Evolutionary conservation across 2,888 invertebrate species (phyloP), one percentile per base, ranked within the genome.

Genomic region (Trissonchulus sp.): DNA sequence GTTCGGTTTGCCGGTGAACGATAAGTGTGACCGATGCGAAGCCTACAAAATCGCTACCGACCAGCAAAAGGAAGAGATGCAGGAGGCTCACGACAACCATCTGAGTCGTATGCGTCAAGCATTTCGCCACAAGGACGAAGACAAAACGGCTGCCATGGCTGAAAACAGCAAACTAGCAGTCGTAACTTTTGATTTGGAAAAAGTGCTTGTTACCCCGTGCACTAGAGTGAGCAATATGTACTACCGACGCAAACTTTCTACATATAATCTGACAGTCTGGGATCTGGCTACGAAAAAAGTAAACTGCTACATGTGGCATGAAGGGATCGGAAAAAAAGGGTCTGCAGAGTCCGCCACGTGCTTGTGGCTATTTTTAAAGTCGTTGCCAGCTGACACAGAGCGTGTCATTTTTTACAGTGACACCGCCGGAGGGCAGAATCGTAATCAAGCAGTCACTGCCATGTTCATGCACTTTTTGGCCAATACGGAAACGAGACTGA

Each of bases 101-200:
- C 8, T 48, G 8, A 48, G 48, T 15, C 48, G 23, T 23, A 15
- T 8, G 8, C 23, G 48, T 15, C 48, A 48, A 48, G 23, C 48
- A 8, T 48, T 48, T 48, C n/a, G 3, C 71, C n/a, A 69, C n/a
- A 23, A 34, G n/a, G 34, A 69, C 3, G n/a, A 18, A 69, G 71
- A 33, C 71, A 37, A 69, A 28, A 3, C 35, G 28, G 71, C 34
- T n/a, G 34, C 37, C 2, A n/a, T 8, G n/a, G 34, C 23, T 8
- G n/a, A 18, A 69, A 35, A 33, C 71, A 37, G 34, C 8, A 3
- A 2, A 3, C 33, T 8, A 31, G 34, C 37, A 23, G 34, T 33
- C 8, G 71, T 35, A 28, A 69, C 71, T 8, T 69, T 69, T n/a
- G 71, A 69, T n/a, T 36, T 69, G 71, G 36, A 69, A 36, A 69